Base-by-base conservation (phyloP, 2,113 vertebrate species). In the Istiophorus platypterus region DNA sequence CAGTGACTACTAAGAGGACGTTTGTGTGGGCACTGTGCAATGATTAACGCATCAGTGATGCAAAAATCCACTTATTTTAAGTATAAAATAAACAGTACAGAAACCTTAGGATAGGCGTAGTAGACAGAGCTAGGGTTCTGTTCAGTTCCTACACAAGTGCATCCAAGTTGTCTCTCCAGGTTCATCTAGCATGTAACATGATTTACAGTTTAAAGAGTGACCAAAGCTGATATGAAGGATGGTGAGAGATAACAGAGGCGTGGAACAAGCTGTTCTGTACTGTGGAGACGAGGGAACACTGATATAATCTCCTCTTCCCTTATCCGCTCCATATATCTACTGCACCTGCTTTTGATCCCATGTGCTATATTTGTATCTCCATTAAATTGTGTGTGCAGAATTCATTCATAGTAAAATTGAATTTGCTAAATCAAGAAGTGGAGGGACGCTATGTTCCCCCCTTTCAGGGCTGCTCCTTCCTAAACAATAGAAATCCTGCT, bases 241-340 rank as follows among this genome's bases (percentile, higher is more conserved):
- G 72, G 62, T 26, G 70, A 69, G 73, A 78, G 88, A 90, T 93
- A 90, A 85, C 62, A 63, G 51, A 81, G 76, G 71, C 37, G 7
- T 65, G 63, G 78, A 82, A 84, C 75, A 84, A 83, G 76, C 84
- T 76, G 85, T 67, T 80, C 27, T 37, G 56, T 47, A 39, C 76
- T 18, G 76, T 37, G 73, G 68, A 76, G 64, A 79, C 62, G 56
- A 64, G 24, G 24, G 56, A 56, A 57, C 34, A 63, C 66, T 8
- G 76, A 89, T 87, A 71, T 34, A 37, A 91, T 88, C 78, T 78
- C 18, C 12, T 80, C 13, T 15, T 57, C 49, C 65, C 59, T 80
- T 78, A 49, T 80, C 18, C 37, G 49, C 68, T 63, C 72, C 66
- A 67, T 81, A 52, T 52, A 91, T 88, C 84, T 67, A 9, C 72